A percentile compares a stretch with the other conserved stretches of the same genome.
Conservation (phyloP, 2,797 vertebrate species). For the Meriones psammophilus region DNA sequence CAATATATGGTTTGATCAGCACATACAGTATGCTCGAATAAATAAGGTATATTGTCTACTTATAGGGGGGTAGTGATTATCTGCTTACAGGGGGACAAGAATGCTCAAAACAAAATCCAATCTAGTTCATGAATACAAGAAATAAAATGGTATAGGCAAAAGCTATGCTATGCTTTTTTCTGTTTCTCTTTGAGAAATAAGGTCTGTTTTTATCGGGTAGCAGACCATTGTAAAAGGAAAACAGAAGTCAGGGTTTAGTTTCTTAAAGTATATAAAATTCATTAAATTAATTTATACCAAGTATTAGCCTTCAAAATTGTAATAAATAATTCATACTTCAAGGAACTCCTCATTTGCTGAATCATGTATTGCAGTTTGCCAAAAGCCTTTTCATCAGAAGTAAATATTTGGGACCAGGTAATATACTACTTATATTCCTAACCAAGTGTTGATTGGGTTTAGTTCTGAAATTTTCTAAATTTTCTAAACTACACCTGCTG, state of each 20-base stretch:
- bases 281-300: constrained; percentile 17
- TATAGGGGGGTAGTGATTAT: not conserved
- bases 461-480: not conserved
- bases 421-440: not conserved
- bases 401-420: not conserved
- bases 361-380: not conserved
- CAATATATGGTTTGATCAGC: not conserved
- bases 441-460: not conserved
- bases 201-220: not conserved
- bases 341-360: not conserved
- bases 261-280: not conserved
- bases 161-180: not conserved
- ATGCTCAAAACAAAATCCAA: not conserved
- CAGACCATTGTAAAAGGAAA: not conserved
- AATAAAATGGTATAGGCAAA: not conserved
- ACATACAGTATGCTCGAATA: not conserved
- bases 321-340: not conserved
- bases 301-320: not conserved
- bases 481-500: not conserved
- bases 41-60: not conserved
- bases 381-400: not conserved
- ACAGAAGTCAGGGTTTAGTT: not conserved
- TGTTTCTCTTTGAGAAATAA: not conserved
- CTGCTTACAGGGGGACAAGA: not conserved
- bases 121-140: not conserved